Evolutionary conservation across 2,113 vertebrate species (phyloP), one percentile per base, ranked within the genome.

Genomic region (Channa argus): DNA sequence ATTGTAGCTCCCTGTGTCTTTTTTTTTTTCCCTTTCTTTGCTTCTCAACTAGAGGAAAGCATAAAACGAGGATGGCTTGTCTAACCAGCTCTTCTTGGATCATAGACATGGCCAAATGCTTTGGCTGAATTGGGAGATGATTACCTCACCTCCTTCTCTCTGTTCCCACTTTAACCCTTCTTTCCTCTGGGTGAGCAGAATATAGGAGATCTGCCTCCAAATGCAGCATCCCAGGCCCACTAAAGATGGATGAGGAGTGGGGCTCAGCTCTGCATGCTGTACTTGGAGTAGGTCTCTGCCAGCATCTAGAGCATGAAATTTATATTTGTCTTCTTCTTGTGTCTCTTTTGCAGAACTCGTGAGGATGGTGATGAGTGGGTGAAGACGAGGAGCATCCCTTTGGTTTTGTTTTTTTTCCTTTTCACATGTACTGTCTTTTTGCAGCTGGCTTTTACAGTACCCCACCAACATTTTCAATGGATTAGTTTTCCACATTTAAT

Each of bases 311-410:
- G 12, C 15, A 5, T 14, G 2, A 61, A 37, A 86, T 82, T 87
- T 38, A 89, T 45, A 5, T 61, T 53, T 77, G 2, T 79, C 13
- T 80, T 13, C 80, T 5, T 71, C 73, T 77, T 34, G 4, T 83
- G 46, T 88, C 14, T 86, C 37, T 62, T 81, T 88, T 63, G 9
- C 92, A 95, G 94, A 95, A 63, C 90, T 95, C 44, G 94, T 95
- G 86, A 91, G 90, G 87, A 95, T 94, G 94, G 94, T 95, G 80
- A 95, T 94, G 94, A 95, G 85, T 41, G 94, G 93, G 46, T 95
- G 90, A 95, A 93, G 92, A 93, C 45, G 34, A 82, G 70, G 83
- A 86, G 11, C 76, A 45, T 44, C 70, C n/a, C 8, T 6, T 37
- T 69, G 73, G 51, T 74, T 51, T 62, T 46, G 52, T 5, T 41